Conservation (phyloP, 1,140 invertebrate species). For the Zaprionus capensis region DNA sequence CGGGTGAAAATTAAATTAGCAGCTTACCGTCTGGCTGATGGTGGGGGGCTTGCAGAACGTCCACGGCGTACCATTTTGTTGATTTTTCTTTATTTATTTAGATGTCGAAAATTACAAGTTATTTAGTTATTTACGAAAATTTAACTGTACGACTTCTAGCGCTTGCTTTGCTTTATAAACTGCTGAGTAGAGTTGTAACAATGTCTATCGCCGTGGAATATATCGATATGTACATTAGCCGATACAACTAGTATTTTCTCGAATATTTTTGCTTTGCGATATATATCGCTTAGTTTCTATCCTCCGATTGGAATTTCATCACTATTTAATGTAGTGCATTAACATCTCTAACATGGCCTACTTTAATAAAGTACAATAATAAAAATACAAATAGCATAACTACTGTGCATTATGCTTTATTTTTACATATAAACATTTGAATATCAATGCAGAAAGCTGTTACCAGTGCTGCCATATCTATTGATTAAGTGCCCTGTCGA, state of each 20-base stretch:
- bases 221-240: conserved; percentile 4
- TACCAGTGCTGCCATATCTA: no score
- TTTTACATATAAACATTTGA: no score
- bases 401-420: no score
- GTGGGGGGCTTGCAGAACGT: conserved; percentile 89
- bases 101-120: conserved; percentile 23
- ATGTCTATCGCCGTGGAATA: not conserved
- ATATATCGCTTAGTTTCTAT: not conserved
- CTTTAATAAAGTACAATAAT: no score
- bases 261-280: not conserved
- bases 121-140: conserved; percentile 44
- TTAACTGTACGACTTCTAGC: conserved; percentile 25
- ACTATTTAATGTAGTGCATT: not conserved
- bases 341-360: no score
- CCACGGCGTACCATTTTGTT: conserved; percentile 90
- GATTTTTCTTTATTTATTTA: conserved; percentile 31
- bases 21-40: conserved; percentile 86
- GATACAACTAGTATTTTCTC: conserved; percentile 6
- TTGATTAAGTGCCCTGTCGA: not conserved
- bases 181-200: conserved; percentile 1
- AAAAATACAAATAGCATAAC: no score
- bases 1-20: not conserved
- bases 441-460: no score
- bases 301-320: not conserved
- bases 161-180: conserved; percentile 43